phyloP scores from a whole-genome alignment of 2,888 invertebrate genomes.

The Molorchus minor region DNA sequence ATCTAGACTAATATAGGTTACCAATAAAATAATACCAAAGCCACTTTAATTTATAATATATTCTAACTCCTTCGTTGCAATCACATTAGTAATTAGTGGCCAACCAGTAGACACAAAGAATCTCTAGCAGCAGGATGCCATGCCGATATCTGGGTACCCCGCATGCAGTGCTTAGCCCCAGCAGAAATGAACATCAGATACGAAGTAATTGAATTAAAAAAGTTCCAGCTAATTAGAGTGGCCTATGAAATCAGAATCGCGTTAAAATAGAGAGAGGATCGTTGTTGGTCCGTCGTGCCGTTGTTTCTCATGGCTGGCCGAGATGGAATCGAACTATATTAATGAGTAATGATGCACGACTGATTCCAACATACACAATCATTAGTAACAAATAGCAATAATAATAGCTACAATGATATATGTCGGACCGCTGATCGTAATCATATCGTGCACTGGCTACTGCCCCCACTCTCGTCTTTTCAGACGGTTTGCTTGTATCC shows the following conservation, averaged over 20 bases:
- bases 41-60: no score
- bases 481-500: slow-evolving; percentile 24
- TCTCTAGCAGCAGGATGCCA: neutral
- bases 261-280: slow-evolving; percentile 16
- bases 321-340: slow-evolving; percentile 64
- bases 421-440: slow-evolving; percentile 60
- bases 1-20: no score
- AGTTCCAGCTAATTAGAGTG: slow-evolving; percentile 13
- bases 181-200: neutral
- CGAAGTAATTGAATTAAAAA: slow-evolving; percentile 4
- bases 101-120: no score
- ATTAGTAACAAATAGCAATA: slow-evolving; percentile 65
- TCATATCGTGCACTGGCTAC: slow-evolving; percentile 54
- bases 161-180: neutral
- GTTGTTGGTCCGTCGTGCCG: slow-evolving; percentile 16
- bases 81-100: no score
- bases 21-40: no score
- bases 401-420: slow-evolving; percentile 64
- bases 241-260: slow-evolving; percentile 7
- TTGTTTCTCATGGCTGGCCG: slow-evolving; percentile 58
- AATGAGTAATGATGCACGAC: slow-evolving; percentile 65
- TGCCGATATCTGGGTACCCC: neutral
- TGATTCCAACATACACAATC: slow-evolving; percentile 64
- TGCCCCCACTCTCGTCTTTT: slow-evolving; percentile 25
- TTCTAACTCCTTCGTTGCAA: no score